Conservation (phyloP, 1,140 invertebrate genomes). For the Diachasma alloeum region DNA sequence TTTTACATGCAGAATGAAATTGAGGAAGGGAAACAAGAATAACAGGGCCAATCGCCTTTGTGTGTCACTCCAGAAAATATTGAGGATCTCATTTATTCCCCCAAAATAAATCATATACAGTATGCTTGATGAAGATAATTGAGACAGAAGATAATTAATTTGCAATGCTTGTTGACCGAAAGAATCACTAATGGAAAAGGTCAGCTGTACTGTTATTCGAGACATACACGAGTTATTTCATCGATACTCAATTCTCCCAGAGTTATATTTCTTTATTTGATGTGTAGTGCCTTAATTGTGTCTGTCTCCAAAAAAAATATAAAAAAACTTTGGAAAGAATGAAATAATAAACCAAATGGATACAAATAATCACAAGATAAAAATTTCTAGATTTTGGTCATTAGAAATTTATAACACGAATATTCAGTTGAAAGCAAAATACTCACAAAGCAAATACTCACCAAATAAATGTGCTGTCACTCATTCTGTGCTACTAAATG, state of each 20-base stretch:
- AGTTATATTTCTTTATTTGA: slow-evolving; percentile 35
- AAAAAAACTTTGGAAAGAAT: neutral
- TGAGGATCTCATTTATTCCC: too few species aligned
- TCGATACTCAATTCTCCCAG: neutral
- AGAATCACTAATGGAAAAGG: neutral
- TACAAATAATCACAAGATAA: neutral
- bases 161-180: too few species aligned
- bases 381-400: neutral
- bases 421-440: neutral
- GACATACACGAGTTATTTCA: neutral
- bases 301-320: neutral
- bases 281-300: slow-evolving; percentile 48
- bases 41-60: neutral
- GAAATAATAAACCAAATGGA: neutral
- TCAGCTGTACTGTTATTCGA: neutral
- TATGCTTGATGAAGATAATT: too few species aligned
- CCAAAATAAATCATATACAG: too few species aligned
- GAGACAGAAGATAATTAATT: too few species aligned
- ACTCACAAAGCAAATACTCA: neutral
- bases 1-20: neutral
- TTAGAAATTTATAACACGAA: neutral
- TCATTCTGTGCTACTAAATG: slow-evolving; percentile 2
- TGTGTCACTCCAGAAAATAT: neutral
- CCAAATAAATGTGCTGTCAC: slow-evolving; percentile 5
- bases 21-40: neutral